phyloP scores from a whole-genome alignment of 2,113 vertebrate genomes.

The Amphilophus citrinellus region DNA sequence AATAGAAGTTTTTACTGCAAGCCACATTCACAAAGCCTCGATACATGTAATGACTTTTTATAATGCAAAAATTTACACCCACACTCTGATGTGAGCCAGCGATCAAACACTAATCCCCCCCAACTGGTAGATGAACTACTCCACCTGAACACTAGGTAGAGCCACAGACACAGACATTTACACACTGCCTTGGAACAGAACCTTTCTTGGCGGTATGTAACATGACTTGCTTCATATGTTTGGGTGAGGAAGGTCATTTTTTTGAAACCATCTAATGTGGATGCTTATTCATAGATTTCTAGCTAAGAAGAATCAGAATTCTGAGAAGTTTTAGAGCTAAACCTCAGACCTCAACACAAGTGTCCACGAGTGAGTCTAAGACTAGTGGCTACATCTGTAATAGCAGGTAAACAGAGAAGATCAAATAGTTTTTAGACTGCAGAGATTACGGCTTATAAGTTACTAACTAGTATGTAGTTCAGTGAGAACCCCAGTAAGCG shows the following conservation, averaged over 20 bases:
- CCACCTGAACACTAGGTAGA: not conserved
- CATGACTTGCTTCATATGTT: not conserved
- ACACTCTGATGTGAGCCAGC: not conserved
- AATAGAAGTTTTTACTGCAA: not conserved
- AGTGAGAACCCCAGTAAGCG: not conserved
- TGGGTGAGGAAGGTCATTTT: not conserved
- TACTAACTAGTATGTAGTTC: not conserved
- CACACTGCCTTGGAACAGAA: not conserved
- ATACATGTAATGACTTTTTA: not conserved
- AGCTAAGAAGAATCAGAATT: too few relatives aligned
- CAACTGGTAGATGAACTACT: not conserved
- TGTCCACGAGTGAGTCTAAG: not conserved
- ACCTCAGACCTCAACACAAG: not conserved
- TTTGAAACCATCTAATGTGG: rapidly evolving
- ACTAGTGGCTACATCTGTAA: not conserved
- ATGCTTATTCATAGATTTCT: not conserved
- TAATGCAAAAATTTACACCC: not conserved
- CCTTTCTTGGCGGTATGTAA: not conserved
- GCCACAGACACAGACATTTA: not conserved
- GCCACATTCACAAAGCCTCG: not conserved
- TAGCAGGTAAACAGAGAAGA: not conserved
- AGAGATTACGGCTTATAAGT: not conserved
- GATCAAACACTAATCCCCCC: not conserved
- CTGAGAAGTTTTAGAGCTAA: not conserved
- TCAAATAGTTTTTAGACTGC: too few relatives aligned